These are phyloP conservation scores for Stenodera caucasica DNA, from an alignment of 2,888 invertebrate species.

Conservation along the genomic window DNA sequence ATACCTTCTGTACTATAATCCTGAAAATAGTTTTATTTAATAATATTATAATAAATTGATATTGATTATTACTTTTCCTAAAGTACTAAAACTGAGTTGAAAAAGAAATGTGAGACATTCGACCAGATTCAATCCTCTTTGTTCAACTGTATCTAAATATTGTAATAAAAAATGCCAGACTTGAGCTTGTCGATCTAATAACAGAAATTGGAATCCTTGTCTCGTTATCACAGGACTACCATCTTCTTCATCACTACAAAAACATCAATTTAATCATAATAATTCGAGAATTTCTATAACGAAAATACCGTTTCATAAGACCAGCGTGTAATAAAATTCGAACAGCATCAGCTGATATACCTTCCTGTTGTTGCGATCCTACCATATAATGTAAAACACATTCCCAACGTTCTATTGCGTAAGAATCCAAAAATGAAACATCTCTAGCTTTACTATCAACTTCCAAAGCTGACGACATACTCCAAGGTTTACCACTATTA, in stretches of 20 bases:
- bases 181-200: slow-evolving; percentile 91
- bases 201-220: slow-evolving; percentile 95
- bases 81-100: slow-evolving; percentile 91
- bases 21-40: slow-evolving; percentile 52
- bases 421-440: slow-evolving; percentile 83
- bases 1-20: slow-evolving; percentile 96
- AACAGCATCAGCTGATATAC: slow-evolving; percentile 92
- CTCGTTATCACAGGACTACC: slow-evolving; percentile 87
- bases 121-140: slow-evolving; percentile 81
- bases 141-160: slow-evolving; percentile 90
- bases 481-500: slow-evolving; percentile 81
- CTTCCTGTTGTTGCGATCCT: slow-evolving; percentile 86
- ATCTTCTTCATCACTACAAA: slow-evolving; percentile 72
- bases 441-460: slow-evolving; percentile 87
- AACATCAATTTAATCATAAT: background rate
- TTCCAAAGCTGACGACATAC: slow-evolving; percentile 79
- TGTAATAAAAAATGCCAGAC: slow-evolving; percentile 98
- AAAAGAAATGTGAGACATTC: slow-evolving; percentile 96
- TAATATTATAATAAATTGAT: background rate
- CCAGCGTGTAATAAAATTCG: slow-evolving; percentile 89
- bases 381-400: slow-evolving; percentile 97
- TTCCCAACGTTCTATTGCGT: slow-evolving; percentile 93
- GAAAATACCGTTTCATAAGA: slow-evolving; percentile 79
- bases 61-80: slow-evolving; percentile 72
- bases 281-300: slow-evolving; percentile 5